Base-by-base conservation (phyloP, 2,797 vertebrate species). In the Psittacula echo region DNA sequence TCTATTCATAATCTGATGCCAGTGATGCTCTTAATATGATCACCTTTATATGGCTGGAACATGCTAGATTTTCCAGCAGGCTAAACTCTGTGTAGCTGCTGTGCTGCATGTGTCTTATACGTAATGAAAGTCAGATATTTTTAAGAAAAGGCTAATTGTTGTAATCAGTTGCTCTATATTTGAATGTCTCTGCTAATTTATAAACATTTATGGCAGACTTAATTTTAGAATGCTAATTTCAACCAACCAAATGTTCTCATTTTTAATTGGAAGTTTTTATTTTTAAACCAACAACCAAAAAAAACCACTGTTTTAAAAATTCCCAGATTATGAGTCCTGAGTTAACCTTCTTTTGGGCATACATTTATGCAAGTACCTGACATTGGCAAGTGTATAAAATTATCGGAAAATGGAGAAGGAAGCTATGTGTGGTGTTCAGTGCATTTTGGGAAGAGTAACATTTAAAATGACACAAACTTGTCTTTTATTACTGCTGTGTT, bases 401-500 rank as follows among this genome's bases (percentile, higher is more conserved):
- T 56, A 53, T 22, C 7, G 3, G 58, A 83, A 81, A 79, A 47
- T 19, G 21, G 37, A 53, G 22, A n/a, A 79, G 23, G 58, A 80
- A 83, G 6, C 6, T 16, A 13, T 48, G 15, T 5, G 7, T 64
- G 42, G 9, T 44, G 10, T 77, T 62, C 91, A 96, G 90, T 96
- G 53, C 68, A 62, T 97, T 95, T 96, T 97, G 92, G 86, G 84
- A 87, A 95, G 76, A 86, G 39, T 87, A 93, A 85, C 56, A 62
- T 61, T 82, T 95, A 94, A 96, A 94, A 93, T 53, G 80, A 61
- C 54, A 78, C 75, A 87, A 95, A 95, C 44, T 88, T 97, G 87
- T 94, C 84, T 96, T 97, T 97, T 97, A 85, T 96, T 95, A 96
- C 95, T 97, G 70, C 85, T 97, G 68, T 97, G 73, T 96, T 95